Conservation (phyloP, 2,797 vertebrate species). For the Fringilla coelebs region DNA sequence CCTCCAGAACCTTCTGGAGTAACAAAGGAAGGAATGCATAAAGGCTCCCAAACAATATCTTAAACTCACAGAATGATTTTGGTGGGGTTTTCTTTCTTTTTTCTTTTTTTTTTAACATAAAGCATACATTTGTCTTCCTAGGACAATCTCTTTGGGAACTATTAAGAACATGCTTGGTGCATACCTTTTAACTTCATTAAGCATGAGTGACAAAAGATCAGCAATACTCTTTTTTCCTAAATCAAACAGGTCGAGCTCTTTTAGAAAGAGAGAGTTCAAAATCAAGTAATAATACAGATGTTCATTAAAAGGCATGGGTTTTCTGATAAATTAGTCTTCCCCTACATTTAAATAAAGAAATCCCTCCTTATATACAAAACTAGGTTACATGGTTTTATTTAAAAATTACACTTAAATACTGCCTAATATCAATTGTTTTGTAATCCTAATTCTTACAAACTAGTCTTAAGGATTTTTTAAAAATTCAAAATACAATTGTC, state of each 20-base stretch:
- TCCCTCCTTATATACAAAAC: background rate
- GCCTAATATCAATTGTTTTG: background rate
- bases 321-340: background rate
- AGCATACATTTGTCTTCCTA: background rate
- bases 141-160: background rate
- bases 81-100: background rate
- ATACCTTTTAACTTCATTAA: background rate
- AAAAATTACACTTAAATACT: background rate
- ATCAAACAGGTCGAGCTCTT: background rate
- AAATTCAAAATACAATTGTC: background rate
- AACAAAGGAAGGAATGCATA: background rate
- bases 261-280: background rate
- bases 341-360: background rate
- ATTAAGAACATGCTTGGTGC: background rate
- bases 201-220: background rate
- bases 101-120: background rate
- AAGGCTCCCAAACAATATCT: background rate
- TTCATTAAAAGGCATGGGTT: background rate
- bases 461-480: background rate
- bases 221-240: background rate
- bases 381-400: background rate
- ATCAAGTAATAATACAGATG: background rate
- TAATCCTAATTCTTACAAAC: background rate
- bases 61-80: background rate
- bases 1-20: background rate